phyloP scores from a whole-genome alignment of 2,113 vertebrate genomes.

The Fregetta grallaria region DNA sequence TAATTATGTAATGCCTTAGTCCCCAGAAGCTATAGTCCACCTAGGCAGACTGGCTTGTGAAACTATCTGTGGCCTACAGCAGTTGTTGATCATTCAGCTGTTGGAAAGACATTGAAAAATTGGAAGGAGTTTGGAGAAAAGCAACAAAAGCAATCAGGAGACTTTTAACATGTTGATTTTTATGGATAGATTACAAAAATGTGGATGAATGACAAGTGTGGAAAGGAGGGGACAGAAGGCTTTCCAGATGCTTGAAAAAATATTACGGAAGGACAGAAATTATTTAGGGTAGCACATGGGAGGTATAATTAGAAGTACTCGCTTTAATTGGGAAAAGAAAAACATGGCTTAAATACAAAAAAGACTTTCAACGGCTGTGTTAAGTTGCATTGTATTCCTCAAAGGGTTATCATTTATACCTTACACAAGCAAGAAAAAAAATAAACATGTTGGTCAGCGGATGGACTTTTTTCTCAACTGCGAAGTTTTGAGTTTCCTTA shows the following conservation, averaged over 20 bases:
- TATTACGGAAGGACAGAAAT: background rate
- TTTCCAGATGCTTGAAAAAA: background rate
- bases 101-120: background rate
- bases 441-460: background rate
- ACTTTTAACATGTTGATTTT: background rate
- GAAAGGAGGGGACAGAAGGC: background rate
- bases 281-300: background rate
- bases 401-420: background rate
- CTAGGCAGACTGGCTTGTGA: background rate
- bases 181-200: background rate
- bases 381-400: background rate
- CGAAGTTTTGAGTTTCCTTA: background rate
- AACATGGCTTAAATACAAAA: background rate
- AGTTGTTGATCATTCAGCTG: background rate
- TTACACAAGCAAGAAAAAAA: background rate
- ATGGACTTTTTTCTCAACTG: background rate
- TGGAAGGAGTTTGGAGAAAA: background rate
- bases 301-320: background rate
- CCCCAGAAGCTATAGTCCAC: background rate
- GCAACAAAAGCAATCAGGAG: background rate
- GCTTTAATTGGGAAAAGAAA: background rate
- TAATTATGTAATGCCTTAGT: background rate
- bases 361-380: background rate
- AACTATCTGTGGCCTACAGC: background rate
- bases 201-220: background rate